These are phyloP conservation scores for Austrolebias charrua DNA, from an alignment of 2,797 vertebrate species.

Conservation along the genomic window DNA sequence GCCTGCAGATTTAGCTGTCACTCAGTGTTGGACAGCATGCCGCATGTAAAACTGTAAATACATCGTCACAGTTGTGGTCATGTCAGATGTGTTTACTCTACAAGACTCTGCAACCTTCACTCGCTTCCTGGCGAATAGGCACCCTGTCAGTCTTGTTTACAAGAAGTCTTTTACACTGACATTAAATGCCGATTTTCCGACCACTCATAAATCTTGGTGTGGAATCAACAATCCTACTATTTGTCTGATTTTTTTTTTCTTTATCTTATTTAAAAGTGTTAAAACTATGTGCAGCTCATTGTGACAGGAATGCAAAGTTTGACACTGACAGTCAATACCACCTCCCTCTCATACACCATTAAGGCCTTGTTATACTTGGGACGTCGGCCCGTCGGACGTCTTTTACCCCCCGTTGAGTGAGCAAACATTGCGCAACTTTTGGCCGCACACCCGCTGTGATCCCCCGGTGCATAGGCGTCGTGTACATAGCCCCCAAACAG, in stretches of 20 bases:
- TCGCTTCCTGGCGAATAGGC: slow-evolving; percentile 53
- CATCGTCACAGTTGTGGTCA: slow-evolving; percentile 49
- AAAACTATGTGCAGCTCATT: slow-evolving; percentile 26
- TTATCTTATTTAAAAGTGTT: slow-evolving; percentile 10
- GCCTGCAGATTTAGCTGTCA: slow-evolving; percentile 60
- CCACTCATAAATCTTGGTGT: slow-evolving; percentile 14
- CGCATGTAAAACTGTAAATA: slow-evolving; percentile 45
- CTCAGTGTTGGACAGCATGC: slow-evolving; percentile 48
- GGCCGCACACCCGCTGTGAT: too few relatives aligned
- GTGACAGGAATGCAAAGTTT: slow-evolving; percentile 13
- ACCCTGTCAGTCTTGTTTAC: slow-evolving; percentile 52
- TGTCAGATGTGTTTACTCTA: slow-evolving; percentile 57
- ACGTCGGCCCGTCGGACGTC: too few relatives aligned
- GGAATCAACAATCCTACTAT: slow-evolving; percentile 14
- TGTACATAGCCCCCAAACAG: too few relatives aligned
- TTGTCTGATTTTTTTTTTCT: slow-evolving; percentile 16
- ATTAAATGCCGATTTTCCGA: slow-evolving; percentile 27
- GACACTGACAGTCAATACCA: slow-evolving; percentile 55
- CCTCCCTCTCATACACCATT: slow-evolving; percentile 57
- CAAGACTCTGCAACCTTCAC: slow-evolving; percentile 49
- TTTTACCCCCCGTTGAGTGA: too few relatives aligned
- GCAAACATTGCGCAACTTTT: too few relatives aligned
- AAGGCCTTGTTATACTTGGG: too few relatives aligned
- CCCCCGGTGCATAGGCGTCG: too few relatives aligned
- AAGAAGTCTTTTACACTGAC: slow-evolving; percentile 31